Percentiles rank a stretch among this genome's conserved stretches.
These are phyloP conservation scores for Scaptomyza hsui DNA, from an alignment of 1,140 invertebrate species.

Conservation along the genomic window DNA sequence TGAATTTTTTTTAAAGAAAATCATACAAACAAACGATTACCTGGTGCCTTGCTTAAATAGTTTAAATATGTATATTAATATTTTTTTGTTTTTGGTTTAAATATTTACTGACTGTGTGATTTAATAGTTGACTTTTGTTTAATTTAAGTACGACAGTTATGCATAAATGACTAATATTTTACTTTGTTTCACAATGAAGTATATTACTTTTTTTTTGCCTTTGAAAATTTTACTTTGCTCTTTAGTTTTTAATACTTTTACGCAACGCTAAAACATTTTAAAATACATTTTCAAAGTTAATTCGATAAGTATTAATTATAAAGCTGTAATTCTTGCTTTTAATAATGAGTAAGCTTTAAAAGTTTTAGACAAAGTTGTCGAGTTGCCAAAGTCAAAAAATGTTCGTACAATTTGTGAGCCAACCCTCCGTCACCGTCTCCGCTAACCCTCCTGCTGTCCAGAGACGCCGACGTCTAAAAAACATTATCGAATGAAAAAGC, in stretches of 20 bases:
- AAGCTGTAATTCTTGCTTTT: conserved; percentile 43
- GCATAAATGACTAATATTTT: conserved; percentile 75
- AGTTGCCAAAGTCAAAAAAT: conserved; percentile 66
- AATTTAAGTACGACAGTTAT: conserved; percentile 76
- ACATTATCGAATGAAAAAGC: conserved; percentile 42
- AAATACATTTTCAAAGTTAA: conserved; percentile 81
- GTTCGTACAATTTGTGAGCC: conserved; percentile 60
- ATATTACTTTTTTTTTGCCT: conserved; percentile 51
- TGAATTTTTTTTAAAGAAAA: conserved; percentile 3
- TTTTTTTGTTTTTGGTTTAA: conserved; percentile 37
- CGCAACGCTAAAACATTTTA: conserved; percentile 78
- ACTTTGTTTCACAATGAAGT: conserved; percentile 49
- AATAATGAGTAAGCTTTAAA: conserved; percentile 69
- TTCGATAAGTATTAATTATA: conserved; percentile 59
- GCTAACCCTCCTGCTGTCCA: not conserved
- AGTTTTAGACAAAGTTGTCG: conserved; percentile 69
- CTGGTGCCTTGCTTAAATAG: conserved; percentile 34
- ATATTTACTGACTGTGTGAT: conserved; percentile 43
- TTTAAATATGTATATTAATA: conserved; percentile 37
- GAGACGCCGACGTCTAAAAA: conserved; percentile 26
- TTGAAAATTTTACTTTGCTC: conserved; percentile 56
- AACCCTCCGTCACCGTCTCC: conserved; percentile 10
- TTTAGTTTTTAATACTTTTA: conserved; percentile 53
- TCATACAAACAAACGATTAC: conserved; percentile 4
- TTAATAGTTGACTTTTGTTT: conserved; percentile 40